phyloP scores from a whole-genome alignment of 1,140 invertebrate genomes.

The Drosophila mojavensis region DNA sequence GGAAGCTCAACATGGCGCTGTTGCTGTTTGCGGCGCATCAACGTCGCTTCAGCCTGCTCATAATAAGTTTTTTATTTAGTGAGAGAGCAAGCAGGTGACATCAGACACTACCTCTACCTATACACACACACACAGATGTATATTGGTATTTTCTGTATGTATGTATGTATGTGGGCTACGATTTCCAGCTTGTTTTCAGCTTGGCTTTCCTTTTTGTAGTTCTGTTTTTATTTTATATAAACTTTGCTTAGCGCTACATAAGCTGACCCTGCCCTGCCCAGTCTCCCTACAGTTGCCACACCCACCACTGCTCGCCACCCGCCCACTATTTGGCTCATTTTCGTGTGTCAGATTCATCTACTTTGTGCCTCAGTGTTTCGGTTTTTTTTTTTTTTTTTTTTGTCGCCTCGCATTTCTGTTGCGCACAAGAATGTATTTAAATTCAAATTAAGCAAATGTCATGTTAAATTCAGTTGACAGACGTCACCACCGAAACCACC shows the following conservation, averaged over 20 bases:
- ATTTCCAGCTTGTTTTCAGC: slow-evolving; percentile 51
- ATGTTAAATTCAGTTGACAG: slow-evolving; percentile 71
- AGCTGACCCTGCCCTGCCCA: too few relatives aligned
- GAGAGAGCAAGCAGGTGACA: slow-evolving; percentile 49
- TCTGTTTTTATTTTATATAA: slow-evolving; percentile 15
- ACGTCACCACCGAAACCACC: slow-evolving; percentile 20
- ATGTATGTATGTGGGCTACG: background rate
- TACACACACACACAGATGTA: background rate
- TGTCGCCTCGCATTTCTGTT: slow-evolving; percentile 35
- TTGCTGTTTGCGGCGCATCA: slow-evolving; percentile 51
- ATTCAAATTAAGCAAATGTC: slow-evolving; percentile 80
- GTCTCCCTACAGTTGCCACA: background rate
- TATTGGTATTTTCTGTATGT: too few relatives aligned
- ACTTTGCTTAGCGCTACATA: background rate
- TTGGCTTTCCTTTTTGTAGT: slow-evolving; percentile 46
- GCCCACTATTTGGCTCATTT: slow-evolving; percentile 54
- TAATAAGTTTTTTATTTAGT: slow-evolving; percentile 81
- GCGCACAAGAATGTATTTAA: slow-evolving; percentile 62
- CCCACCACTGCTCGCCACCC: background rate
- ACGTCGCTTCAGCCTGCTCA: slow-evolving; percentile 57
- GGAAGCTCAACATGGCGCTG: slow-evolving; percentile 68
- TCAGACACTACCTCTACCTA: slow-evolving; percentile 19
- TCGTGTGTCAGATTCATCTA: slow-evolving; percentile 67
- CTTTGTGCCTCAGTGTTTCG: slow-evolving; percentile 38
- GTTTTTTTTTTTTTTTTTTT: slow-evolving; percentile 22